phyloP scores from a whole-genome alignment of 2,888 invertebrate species.

The Rhagonycha fulva region DNA sequence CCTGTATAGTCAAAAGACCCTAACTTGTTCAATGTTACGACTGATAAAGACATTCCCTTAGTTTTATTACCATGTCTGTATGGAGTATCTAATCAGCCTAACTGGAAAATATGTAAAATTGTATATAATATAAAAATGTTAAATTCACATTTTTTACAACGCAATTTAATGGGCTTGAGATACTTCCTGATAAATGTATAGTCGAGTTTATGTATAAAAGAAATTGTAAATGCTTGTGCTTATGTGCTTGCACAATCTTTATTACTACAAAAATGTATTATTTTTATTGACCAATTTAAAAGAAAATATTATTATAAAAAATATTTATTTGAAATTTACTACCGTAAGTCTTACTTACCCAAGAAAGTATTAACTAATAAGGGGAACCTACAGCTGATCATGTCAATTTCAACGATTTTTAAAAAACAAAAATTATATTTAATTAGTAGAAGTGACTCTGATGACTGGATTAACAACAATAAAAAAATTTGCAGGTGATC shows the following conservation, averaged over 20 bases:
- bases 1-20: neutral
- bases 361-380: neutral
- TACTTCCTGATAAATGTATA: neutral
- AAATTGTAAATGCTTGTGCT: constrained; percentile 20
- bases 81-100: neutral
- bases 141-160: neutral
- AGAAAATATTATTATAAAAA: neutral
- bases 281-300: constrained; percentile 24
- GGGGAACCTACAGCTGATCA: too few relatives aligned
- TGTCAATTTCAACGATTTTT: too few relatives aligned
- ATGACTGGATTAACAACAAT: too few relatives aligned
- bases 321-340: neutral
- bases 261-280: constrained; percentile 17
- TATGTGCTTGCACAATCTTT: constrained; percentile 25
- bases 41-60: neutral
- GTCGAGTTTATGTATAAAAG: neutral
- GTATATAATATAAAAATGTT: constrained; percentile 1
- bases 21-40: neutral
- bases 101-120: neutral
- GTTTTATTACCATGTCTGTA: neutral
- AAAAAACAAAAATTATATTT: too few relatives aligned
- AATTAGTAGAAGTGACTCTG: too few relatives aligned
- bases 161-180: neutral
- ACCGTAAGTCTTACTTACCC: neutral
- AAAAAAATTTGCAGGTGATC: too few relatives aligned